Base-by-base conservation (phyloP, 2,888 invertebrate genomes). In the Epicampocera succincta region DNA sequence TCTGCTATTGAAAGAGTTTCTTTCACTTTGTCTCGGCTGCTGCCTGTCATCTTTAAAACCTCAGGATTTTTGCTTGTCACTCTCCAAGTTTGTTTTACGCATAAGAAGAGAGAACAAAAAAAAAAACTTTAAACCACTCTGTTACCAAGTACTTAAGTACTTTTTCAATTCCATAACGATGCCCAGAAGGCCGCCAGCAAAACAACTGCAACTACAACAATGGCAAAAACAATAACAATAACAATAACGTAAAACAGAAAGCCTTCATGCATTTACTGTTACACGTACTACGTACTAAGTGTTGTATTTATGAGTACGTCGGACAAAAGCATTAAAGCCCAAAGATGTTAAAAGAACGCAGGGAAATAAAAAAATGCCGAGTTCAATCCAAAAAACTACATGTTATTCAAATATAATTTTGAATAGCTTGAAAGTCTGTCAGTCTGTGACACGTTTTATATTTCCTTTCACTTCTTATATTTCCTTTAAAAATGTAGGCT, bases 111-210 rank as follows among this genome's bases (percentile, higher is more conserved):
- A 25, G 5, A 25, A 25, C 25, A 25, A 25, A 5, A 5, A 25
- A 25, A 5, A 25, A 25, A 25, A 33, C 33, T 25, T 42, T 38
- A 69, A 65, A 44, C 44, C 44, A 72, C 61, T 81, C 42, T 66
- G 33, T 72, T 61, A 72, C 76, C 66, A 54, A 82, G 65, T 74
- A 71, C 61, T 81, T 73, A 72, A 76, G 40, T 54, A 66, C 15
- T 44, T 71, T 81, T 68, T 68, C 76, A 80, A 80, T 80, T 76
- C 72, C 76, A 80, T 80, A 80, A 76, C 66, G 72, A 76, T 76
- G 61, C 61, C 68, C 48, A 61, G 76, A 81, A 66, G 73, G 80
- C 66, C 72, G 72, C 61, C 72, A 68, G 66, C 40, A 68, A 72
- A 66, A 38, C 54, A 61, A 54, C 68, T 76, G 40, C 42, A 66